Conservation (phyloP, 2,113 vertebrate species). For the Nycticebus coucang region DNA sequence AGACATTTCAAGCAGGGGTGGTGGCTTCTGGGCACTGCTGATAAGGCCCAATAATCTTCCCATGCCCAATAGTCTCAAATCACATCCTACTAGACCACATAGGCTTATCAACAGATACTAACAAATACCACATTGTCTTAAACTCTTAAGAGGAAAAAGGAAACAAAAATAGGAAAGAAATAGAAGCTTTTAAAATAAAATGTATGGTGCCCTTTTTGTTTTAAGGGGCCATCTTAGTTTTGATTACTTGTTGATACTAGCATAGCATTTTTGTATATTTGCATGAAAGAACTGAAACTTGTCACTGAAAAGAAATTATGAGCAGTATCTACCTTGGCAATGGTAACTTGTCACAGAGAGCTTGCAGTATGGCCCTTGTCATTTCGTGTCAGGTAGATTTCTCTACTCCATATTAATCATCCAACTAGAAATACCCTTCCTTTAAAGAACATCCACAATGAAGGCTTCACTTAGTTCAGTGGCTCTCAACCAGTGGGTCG, state of each 20-base stretch:
- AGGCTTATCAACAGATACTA: neutral
- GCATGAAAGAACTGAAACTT: constrained; percentile 19
- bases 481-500: too few species aligned
- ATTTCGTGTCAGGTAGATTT: neutral
- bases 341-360: neutral
- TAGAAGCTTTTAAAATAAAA: neutral
- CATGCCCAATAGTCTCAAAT: neutral
- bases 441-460: neutral
- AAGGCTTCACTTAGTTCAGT: neutral
- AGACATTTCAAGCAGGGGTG: neutral
- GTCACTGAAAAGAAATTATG: neutral
- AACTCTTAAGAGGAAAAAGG: neutral
- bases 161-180: neutral
- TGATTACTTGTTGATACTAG: constrained; percentile 2
- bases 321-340: neutral
- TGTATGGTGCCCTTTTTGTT: neutral
- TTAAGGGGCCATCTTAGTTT: neutral
- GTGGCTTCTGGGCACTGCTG: neutral
- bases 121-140: neutral
- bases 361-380: neutral
- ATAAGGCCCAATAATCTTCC: neutral
- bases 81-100: neutral
- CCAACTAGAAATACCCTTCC: neutral
- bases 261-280: constrained; percentile 50
- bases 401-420: neutral